Evolutionary conservation across 2,888 invertebrate species (phyloP).

Genomic region (Spilarctia lutea): DNA sequence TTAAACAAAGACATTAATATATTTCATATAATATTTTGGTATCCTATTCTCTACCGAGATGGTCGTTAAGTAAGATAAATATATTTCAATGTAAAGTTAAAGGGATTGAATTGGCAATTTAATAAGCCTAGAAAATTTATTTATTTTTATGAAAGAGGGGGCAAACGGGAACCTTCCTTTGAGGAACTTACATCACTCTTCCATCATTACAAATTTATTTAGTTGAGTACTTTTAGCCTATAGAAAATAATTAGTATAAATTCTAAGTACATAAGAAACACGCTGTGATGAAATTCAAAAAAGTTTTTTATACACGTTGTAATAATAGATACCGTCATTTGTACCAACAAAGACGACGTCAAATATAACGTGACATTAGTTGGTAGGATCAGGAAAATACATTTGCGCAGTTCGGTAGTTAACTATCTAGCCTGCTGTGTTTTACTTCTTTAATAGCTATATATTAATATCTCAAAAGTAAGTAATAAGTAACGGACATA

Average conservation of each 20-base stretch:
- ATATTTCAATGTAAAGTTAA: background rate
- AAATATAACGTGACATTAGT: too few relatives aligned
- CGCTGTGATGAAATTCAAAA: background rate
- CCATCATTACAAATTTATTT: too few relatives aligned
- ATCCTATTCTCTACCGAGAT: background rate
- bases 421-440: background rate
- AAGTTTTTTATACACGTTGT: too few relatives aligned
- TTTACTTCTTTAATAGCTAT: background rate
- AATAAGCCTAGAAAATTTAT: background rate
- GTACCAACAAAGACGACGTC: too few relatives aligned
- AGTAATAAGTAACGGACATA: background rate
- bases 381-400: too few relatives aligned
- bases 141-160: too few relatives aligned
- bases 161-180: too few relatives aligned
- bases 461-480: background rate
- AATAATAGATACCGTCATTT: too few relatives aligned
- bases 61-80: background rate
- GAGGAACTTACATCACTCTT: too few relatives aligned
- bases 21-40: background rate
- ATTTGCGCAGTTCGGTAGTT: background rate
- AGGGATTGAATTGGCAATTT: background rate
- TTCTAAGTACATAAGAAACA: background rate
- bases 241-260: background rate
- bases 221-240: background rate
- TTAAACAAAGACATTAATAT: constrained; percentile 13